These are phyloP conservation scores for Sprattus sprattus DNA, from an alignment of 2,113 vertebrate species.

Conservation along the genomic window DNA sequence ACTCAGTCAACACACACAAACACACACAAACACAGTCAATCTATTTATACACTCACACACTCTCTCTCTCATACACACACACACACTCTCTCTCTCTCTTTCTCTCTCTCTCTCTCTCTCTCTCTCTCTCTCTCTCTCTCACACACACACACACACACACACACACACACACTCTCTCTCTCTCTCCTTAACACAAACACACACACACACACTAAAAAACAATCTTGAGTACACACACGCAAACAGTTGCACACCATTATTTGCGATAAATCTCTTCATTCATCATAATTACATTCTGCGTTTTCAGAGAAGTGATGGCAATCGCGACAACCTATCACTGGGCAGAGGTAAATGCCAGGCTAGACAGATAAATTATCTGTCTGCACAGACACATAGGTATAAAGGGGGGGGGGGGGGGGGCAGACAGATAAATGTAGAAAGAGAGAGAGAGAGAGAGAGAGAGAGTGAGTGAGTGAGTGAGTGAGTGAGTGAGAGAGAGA, in stretches of 20 bases:
- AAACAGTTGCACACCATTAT: not conserved
- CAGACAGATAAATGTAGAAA: not conserved
- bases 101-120: not conserved
- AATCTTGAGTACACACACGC: not conserved
- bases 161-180: not conserved
- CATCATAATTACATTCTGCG: slow-evolving; percentile 19
- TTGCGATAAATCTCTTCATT: slow-evolving; percentile 28
- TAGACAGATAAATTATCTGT: slow-evolving; percentile 11
- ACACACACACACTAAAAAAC: slow-evolving; percentile 3
- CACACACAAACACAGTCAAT: not conserved
- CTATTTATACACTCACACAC: not conserved
- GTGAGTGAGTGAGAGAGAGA: no score
- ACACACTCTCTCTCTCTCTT: not conserved
- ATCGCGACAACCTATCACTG: slow-evolving; percentile 13
- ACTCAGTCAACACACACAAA: not conserved
- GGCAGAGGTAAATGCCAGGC: slow-evolving; percentile 21
- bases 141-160: not conserved
- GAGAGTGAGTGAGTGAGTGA: no score
- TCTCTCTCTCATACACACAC: not conserved
- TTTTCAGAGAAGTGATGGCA: not conserved
- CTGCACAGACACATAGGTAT: not conserved
- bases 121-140: not conserved
- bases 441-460: not conserved
- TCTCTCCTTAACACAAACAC: not conserved
- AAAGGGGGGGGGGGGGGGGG: not conserved